Percentiles rank a stretch among this genome's conserved stretches.
phyloP scores from a whole-genome alignment of 2,888 invertebrate genomes.

The Pammene fasciana region DNA sequence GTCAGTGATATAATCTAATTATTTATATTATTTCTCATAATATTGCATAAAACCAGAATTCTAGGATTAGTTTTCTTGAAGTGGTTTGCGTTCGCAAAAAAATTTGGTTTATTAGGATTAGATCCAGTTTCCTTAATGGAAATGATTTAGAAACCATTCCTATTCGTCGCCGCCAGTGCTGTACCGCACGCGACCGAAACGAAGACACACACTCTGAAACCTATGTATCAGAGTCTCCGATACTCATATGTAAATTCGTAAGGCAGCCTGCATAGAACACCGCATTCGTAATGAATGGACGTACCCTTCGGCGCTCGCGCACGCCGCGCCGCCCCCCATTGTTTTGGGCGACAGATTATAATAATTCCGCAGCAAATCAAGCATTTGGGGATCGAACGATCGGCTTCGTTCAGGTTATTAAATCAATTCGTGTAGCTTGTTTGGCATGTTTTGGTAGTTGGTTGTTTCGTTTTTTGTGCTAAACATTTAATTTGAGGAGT shows the following conservation, averaged over 20 bases:
- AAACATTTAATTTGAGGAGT: constrained; percentile 32
- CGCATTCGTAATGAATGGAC: constrained; percentile 54
- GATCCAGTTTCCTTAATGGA: too few species aligned
- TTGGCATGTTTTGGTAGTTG: constrained; percentile 53
- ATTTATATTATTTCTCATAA: too few species aligned
- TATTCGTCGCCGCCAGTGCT: too few species aligned
- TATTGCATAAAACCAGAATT: too few species aligned
- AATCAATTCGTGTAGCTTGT: constrained; percentile 62
- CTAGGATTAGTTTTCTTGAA: too few species aligned
- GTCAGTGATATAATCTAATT: too few species aligned
- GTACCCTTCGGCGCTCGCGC: constrained; percentile 51
- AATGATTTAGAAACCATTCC: too few species aligned
- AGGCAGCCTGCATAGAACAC: constrained; percentile 43
- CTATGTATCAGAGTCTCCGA: too few species aligned
- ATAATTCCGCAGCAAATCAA: constrained; percentile 80
- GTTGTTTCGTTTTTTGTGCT: constrained; percentile 33
- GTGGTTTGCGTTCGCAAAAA: too few species aligned
- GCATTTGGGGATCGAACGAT: constrained; percentile 78
- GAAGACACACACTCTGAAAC: too few species aligned
- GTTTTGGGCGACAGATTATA: constrained; percentile 74
- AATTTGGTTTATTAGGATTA: too few species aligned
- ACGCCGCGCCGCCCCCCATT: constrained; percentile 76
- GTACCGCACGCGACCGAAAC: too few species aligned
- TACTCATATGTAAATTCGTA: constrained; percentile 22
- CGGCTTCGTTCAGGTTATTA: constrained; percentile 70